Evolutionary conservation across 2,888 invertebrate genomes (phyloP).

Genomic region (Dione juno): DNA sequence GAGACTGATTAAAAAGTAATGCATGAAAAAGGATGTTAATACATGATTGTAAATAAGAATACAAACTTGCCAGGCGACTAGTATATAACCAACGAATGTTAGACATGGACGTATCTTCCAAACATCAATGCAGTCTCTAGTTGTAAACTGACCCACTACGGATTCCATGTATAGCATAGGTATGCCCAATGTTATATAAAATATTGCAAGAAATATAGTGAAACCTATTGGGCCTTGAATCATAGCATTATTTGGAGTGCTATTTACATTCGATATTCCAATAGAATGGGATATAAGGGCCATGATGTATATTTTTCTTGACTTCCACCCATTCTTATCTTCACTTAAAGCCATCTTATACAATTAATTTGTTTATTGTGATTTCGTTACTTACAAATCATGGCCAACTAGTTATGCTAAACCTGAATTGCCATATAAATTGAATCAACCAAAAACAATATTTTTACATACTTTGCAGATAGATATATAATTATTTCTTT

Average conservation of each 20-base stretch:
- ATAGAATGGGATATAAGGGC: constrained; percentile 59
- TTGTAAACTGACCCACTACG: constrained; percentile 70
- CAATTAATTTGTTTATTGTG: constrained; percentile 19
- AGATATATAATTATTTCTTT: neutral
- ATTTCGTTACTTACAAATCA: neutral
- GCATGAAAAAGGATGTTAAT: constrained; percentile 59
- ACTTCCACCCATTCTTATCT: constrained; percentile 30
- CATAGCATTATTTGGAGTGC: constrained; percentile 56
- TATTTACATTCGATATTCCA: constrained; percentile 54
- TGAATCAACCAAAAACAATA: neutral
- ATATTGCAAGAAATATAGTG: constrained; percentile 50
- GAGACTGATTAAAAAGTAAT: constrained; percentile 72
- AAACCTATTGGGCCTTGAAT: constrained; percentile 59
- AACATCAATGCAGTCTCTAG: constrained; percentile 65
- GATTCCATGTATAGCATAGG: constrained; percentile 73
- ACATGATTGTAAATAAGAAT: constrained; percentile 59
- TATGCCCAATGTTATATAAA: constrained; percentile 61
- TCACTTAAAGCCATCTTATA: constrained; percentile 12
- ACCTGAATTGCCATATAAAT: neutral
- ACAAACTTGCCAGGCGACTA: constrained; percentile 61
- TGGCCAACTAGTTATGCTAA: constrained; percentile 15
- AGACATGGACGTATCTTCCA: constrained; percentile 67
- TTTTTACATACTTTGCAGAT: neutral
- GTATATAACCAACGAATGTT: constrained; percentile 66
- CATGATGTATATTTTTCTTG: constrained; percentile 52